These are phyloP conservation scores for Oegoconia quadripuncta DNA, from an alignment of 2,888 invertebrate genomes.

Conservation along the genomic window DNA sequence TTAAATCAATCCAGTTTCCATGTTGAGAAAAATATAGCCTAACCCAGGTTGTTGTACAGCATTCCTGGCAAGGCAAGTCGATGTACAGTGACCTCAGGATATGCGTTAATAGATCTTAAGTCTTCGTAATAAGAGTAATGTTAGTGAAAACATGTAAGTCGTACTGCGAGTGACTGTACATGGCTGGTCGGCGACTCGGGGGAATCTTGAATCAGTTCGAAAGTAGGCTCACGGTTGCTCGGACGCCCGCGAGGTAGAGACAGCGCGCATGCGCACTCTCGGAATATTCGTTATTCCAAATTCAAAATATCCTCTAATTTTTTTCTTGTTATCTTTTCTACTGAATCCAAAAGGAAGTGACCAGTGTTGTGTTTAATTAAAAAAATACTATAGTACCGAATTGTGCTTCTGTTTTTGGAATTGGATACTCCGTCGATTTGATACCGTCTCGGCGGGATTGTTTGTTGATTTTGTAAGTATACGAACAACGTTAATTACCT, in stretches of 20 bases:
- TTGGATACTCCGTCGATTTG: conserved; percentile 39
- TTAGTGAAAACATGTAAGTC: neutral
- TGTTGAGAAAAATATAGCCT: conserved; percentile 50
- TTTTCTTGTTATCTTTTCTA: conserved; percentile 24
- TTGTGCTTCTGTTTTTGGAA: conserved; percentile 41
- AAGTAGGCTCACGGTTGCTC: conserved; percentile 59
- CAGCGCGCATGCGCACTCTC: conserved; percentile 40
- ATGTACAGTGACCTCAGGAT: conserved; percentile 13
- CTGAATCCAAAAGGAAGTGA: conserved; percentile 36
- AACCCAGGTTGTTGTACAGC: conserved; percentile 56
- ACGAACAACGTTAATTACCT: too few relatives aligned
- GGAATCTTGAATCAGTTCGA: conserved; percentile 61
- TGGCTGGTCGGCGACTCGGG: conserved; percentile 31
- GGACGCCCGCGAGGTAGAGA: conserved; percentile 48
- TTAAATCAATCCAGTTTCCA: conserved; percentile 42
- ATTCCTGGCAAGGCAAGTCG: conserved; percentile 59
- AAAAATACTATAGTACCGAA: conserved; percentile 43
- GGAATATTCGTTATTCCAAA: conserved; percentile 43
- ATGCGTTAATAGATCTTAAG: neutral
- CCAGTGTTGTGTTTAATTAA: conserved; percentile 51
- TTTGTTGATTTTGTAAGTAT: conserved; percentile 60
- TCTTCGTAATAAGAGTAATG: neutral
- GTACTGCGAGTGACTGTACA: conserved; percentile 14
- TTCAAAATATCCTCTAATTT: conserved; percentile 37
- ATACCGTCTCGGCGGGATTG: conserved; percentile 45